Percentiles rank a stretch among this genome's conserved stretches.
Conservation (phyloP, 2,888 invertebrate species). For the Acleris holmiana region DNA sequence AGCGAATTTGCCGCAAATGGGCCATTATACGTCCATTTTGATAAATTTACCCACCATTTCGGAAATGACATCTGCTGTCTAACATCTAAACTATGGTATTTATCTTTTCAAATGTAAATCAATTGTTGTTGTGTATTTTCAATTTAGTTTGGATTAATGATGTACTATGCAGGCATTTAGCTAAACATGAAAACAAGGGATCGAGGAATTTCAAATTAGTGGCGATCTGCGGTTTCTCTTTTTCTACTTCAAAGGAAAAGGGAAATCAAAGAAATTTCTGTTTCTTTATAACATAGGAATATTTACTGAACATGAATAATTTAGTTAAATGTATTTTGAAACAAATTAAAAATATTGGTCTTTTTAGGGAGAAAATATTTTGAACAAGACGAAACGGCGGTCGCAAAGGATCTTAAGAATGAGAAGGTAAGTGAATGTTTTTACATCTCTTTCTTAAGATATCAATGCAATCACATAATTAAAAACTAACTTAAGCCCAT, state of each 20-base stretch:
- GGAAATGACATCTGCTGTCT: conserved; percentile 36
- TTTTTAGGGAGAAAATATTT: conserved; percentile 23
- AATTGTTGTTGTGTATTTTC: not conserved
- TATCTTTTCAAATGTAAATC: conserved; percentile 19
- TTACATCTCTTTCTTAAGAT: not conserved
- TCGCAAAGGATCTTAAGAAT: conserved; percentile 10
- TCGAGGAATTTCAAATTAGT: too few species aligned
- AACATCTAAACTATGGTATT: conserved; percentile 31
- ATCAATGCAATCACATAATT: too few species aligned
- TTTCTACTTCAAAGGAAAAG: too few species aligned
- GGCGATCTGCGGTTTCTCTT: too few species aligned
- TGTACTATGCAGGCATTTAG: not conserved
- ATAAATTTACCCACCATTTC: conserved; percentile 23
- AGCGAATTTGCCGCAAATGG: conserved; percentile 29
- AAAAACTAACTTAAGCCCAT: too few species aligned
- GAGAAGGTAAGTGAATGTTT: conserved; percentile 19
- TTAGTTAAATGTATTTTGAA: too few species aligned
- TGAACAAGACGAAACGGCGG: not conserved
- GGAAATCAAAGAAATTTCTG: too few species aligned
- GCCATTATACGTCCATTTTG: conserved; percentile 30
- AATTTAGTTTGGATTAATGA: not conserved
- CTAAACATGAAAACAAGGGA: not conserved
- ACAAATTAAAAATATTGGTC: too few species aligned
- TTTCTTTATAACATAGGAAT: too few species aligned
- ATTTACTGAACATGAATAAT: too few species aligned